Evolutionary conservation across 2,113 vertebrate species (phyloP).

Genomic region (Enhydra lutris): DNA sequence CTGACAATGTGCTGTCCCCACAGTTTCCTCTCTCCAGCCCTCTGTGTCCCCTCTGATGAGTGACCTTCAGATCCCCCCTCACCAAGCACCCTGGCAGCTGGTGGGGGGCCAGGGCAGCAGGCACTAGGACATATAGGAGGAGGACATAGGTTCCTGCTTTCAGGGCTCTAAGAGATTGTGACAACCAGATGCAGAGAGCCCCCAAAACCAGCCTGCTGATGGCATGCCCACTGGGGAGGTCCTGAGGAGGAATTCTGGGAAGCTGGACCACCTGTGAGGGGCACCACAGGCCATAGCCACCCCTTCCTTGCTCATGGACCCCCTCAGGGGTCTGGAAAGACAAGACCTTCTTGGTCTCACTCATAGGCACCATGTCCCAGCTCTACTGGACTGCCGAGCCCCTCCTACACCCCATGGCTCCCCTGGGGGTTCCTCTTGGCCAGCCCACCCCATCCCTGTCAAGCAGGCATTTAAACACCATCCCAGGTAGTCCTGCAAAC

Average conservation of each 20-base stretch:
- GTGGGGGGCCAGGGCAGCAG: not conserved
- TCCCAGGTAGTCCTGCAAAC: not conserved
- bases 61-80: not conserved
- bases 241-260: not conserved
- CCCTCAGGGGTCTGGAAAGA: not conserved
- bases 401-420: not conserved
- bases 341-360: not conserved
- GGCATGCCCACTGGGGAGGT: constrained; percentile 19
- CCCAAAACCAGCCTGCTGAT: constrained; percentile 75
- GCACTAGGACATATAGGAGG: not conserved
- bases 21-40: not conserved
- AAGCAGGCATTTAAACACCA: rapidly evolving
- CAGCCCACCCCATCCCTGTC: rapidly evolving
- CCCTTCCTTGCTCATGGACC: not conserved
- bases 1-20: not conserved
- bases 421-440: too few relatives aligned
- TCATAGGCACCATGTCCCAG: not conserved
- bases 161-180: constrained; percentile 60
- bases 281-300: not conserved
- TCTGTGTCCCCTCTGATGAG: not conserved
- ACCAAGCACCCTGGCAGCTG: too few relatives aligned
- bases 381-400: too few relatives aligned
- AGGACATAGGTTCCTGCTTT: not conserved
- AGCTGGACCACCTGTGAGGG: too few relatives aligned
- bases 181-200: constrained; percentile 70